Evolutionary conservation across 2,113 vertebrate species (phyloP), one percentile per base, ranked within the genome.

Genomic region (Sterrhoptilus dennistouni): DNA sequence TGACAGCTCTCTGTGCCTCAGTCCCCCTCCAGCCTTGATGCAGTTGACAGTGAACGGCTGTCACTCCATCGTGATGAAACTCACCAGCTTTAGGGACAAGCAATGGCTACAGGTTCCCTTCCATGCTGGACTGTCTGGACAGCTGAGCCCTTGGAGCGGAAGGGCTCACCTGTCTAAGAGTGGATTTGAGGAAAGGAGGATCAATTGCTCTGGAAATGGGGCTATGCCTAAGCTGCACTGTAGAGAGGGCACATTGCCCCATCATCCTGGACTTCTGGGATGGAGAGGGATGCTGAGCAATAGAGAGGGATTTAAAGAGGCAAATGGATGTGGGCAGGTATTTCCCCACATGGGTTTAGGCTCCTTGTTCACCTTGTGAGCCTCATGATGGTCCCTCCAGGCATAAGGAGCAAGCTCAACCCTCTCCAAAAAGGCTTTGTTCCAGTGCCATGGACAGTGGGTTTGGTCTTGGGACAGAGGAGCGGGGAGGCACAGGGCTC

Each of bases 331-430:
- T 21, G 11, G n/a, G 6, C 19, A 78, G 29, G 33, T 50, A 52
- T 27, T 50, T 80, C 27, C 31, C 11, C 29, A 75, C 42, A 78
- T 3, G 38, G 31, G 3, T 66, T 71, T 93, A 57, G 35, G 22
- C 21, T 84, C 38, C 31, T n/a, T 71, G 25, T 54, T 59, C 14
- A 13, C 44, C 45, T 65, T 19, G 25, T 12, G 3, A 24, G 42
- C 36, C 35, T 77, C 0, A 0, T 57, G 47, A 44, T 22, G 14
- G 17, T 52, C 49, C 12, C 50, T 77, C 11, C 25, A 49, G 31
- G 17, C 0, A 0, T 38, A 65, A 66, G 27, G 21, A 87, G 17
- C 10, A 5, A 81, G 23, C 50, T 87, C 1, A 0, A 6, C 2
- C 3, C 17, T 5, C 33, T 76, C 33, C 2, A 3, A 36, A 29